These are phyloP conservation scores for Erebia palarica DNA, from an alignment of 2,888 invertebrate species.

Conservation along the genomic window DNA sequence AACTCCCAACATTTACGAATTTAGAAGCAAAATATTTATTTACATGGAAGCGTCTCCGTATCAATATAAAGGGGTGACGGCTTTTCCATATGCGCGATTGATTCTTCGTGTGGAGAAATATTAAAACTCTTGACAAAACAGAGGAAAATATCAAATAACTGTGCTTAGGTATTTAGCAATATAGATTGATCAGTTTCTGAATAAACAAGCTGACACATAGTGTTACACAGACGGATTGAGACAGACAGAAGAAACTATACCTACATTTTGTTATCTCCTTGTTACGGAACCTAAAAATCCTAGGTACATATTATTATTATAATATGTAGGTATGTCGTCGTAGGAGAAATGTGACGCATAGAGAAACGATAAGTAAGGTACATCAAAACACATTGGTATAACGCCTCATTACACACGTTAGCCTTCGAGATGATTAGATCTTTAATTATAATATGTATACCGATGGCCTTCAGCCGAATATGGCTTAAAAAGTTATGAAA, in stretches of 20 bases:
- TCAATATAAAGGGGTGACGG: conserved; percentile 17
- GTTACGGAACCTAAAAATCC: neutral
- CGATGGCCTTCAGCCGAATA: too few relatives aligned
- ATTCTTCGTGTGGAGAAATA: conserved; percentile 7
- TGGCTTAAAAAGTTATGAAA: too few relatives aligned
- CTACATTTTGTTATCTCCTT: neutral
- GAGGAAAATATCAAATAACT: neutral
- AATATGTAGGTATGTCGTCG: too few relatives aligned
- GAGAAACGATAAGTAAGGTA: neutral
- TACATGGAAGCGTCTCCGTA: conserved; percentile 2
- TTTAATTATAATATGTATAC: too few relatives aligned
- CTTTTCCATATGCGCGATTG: conserved; percentile 14
- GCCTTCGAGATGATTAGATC: too few relatives aligned
- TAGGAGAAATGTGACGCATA: neutral
- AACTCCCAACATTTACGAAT: conserved; percentile 1
- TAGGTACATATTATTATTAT: too few relatives aligned
- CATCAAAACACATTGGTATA: neutral
- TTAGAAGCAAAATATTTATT: conserved; percentile 12
- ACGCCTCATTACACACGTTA: neutral
- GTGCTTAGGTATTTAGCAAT: neutral
- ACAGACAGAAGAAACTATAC: neutral
- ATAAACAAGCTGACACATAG: neutral
- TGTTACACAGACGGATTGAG: neutral
- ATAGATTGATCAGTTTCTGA: neutral
- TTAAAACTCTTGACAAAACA: neutral